These are phyloP conservation scores for Clarias fuscus DNA, from an alignment of 2,797 vertebrate genomes.

Conservation along the genomic window DNA sequence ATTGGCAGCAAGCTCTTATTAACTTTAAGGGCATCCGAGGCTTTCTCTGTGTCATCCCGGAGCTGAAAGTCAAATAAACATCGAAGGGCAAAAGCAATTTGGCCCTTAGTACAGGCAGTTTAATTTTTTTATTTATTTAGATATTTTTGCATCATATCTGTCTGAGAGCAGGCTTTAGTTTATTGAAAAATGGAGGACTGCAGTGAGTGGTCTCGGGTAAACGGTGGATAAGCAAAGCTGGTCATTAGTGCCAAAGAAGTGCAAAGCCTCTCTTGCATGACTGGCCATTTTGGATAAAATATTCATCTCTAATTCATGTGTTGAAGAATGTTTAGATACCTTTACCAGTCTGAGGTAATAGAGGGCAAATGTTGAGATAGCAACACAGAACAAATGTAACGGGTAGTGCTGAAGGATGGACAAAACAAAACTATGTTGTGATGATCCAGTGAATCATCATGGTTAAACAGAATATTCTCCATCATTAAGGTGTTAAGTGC, in stretches of 20 bases:
- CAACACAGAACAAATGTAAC: conserved; percentile 41
- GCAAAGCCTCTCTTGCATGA: conserved; percentile 59
- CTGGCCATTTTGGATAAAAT: conserved; percentile 64
- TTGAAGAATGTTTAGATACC: conserved; percentile 43
- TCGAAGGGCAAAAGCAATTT: neutral
- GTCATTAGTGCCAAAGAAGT: conserved; percentile 44
- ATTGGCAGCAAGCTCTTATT: conserved; percentile 9
- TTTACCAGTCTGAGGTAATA: neutral
- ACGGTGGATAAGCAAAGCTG: neutral
- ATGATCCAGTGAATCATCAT: neutral
- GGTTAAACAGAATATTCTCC: neutral
- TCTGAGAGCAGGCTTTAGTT: neutral
- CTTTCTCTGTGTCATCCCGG: neutral
- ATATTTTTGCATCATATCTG: neutral
- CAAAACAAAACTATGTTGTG: neutral
- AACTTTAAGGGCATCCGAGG: neutral
- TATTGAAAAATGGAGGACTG: neutral
- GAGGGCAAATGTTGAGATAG: conserved; percentile 3
- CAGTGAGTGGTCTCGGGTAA: neutral
- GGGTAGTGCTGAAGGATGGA: neutral
- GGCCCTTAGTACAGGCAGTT: neutral
- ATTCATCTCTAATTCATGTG: conserved; percentile 65
- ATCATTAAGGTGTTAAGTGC: neutral
- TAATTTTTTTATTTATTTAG: neutral
- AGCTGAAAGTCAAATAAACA: conserved; percentile 1